Evolutionary conservation across 2,797 vertebrate species (phyloP).

Genomic region (Petrocephalus sullivani): DNA sequence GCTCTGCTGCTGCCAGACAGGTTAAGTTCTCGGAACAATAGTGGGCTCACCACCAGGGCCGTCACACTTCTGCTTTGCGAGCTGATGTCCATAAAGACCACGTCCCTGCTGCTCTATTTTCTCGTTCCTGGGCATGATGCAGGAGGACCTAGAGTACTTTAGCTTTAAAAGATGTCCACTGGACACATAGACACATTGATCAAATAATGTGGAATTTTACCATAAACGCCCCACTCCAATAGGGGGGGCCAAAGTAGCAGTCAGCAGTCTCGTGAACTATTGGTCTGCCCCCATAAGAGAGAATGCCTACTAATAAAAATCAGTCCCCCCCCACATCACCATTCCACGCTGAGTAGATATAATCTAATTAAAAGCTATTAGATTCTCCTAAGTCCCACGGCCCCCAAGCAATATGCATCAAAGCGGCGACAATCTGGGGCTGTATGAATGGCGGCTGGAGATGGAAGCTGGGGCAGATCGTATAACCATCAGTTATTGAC

Average conservation of each 20-base stretch:
- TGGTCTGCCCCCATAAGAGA: neutral
- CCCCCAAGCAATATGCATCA: neutral
- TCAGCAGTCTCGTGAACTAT: neutral
- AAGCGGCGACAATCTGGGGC: neutral
- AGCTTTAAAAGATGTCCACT: neutral
- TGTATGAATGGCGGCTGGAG: neutral
- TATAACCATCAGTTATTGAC: constrained; percentile 14
- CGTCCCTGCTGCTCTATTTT: neutral
- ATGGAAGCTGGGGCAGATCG: neutral
- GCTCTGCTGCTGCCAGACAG: neutral
- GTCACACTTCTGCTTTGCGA: neutral
- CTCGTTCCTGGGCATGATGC: neutral
- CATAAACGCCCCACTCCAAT: neutral
- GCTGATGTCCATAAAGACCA: neutral
- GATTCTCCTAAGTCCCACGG: neutral
- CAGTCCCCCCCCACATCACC: neutral
- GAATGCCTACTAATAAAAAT: neutral
- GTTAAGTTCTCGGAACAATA: neutral
- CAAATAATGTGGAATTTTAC: neutral
- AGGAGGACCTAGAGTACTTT: neutral
- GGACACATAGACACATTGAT: neutral
- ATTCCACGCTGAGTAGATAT: neutral
- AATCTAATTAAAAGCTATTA: neutral
- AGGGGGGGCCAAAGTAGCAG: neutral
- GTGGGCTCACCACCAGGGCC: neutral